A percentile compares a stretch with the other conserved stretches of the same genome.
These are phyloP conservation scores for Bombylius major DNA, from an alignment of 2,888 invertebrate genomes.

Conservation along the genomic window DNA sequence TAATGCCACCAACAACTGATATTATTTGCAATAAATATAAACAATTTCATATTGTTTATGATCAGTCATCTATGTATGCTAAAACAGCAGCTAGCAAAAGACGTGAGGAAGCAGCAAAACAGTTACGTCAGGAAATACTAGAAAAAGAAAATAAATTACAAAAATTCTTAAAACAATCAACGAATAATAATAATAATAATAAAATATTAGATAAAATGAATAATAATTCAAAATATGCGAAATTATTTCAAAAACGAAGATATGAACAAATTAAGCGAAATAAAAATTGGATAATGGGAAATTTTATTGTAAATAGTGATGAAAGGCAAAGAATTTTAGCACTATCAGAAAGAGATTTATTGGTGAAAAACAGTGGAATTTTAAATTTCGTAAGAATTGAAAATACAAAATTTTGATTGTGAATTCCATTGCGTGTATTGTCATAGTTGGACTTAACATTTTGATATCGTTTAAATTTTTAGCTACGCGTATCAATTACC, in stretches of 20 bases:
- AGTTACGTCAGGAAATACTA: conserved; percentile 48
- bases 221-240: conserved; percentile 14
- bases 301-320: conserved; percentile 40
- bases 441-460: too few relatives aligned
- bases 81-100: conserved; percentile 66
- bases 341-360: conserved; percentile 54
- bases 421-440: too few relatives aligned
- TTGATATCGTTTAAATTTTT: too few relatives aligned
- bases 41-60: conserved; percentile 57
- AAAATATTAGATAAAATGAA: conserved; percentile 13
- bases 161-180: conserved; percentile 21
- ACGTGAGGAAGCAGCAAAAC: conserved; percentile 58
- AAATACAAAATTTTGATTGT: too few relatives aligned
- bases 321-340: conserved; percentile 55
- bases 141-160: conserved; percentile 12
- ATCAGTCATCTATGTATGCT: conserved; percentile 50
- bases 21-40: conserved; percentile 46
- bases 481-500: too few relatives aligned
- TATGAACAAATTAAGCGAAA: conserved; percentile 39
- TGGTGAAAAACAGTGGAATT: conserved; percentile 57
- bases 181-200: conserved; percentile 26
- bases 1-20: conserved; percentile 52
- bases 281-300: conserved; percentile 45
- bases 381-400: conserved; percentile 43
- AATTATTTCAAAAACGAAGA: background rate